These are phyloP conservation scores for Lagocephalus sceleratus DNA, from an alignment of 2,797 vertebrate genomes.

Conservation along the genomic window DNA sequence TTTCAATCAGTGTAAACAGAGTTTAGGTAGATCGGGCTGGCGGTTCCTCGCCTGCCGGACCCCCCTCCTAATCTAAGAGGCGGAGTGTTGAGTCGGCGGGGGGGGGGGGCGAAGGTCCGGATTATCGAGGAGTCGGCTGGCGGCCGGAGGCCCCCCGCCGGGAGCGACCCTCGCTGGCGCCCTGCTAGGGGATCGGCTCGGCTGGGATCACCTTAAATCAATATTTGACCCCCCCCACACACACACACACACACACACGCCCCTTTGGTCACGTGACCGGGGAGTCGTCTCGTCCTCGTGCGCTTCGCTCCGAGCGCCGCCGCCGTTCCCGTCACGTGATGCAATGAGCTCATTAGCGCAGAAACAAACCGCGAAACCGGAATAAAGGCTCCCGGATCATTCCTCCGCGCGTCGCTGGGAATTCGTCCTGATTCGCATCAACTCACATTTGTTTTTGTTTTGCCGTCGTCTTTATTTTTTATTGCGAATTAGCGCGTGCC, in stretches of 20 bases:
- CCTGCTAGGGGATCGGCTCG: slow-evolving; percentile 41
- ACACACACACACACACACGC: no score
- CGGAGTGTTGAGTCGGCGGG: slow-evolving; percentile 64
- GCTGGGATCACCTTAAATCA: slow-evolving; percentile 44
- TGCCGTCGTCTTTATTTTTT: slow-evolving; percentile 80
- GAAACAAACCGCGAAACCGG: slow-evolving; percentile 74
- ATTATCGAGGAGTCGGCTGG: slow-evolving; percentile 61
- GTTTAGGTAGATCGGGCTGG: slow-evolving; percentile 55
- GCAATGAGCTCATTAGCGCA: slow-evolving; percentile 67
- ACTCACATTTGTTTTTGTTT: slow-evolving; percentile 81
- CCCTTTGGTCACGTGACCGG: slow-evolving; percentile 36
- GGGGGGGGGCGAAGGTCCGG: slow-evolving; percentile 42
- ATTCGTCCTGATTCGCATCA: slow-evolving; percentile 78
- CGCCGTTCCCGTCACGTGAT: slow-evolving; percentile 68
- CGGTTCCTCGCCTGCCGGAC: slow-evolving; percentile 49
- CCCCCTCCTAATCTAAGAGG: slow-evolving; percentile 69
- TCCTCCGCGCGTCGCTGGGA: slow-evolving; percentile 66
- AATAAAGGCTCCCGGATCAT: slow-evolving; percentile 78
- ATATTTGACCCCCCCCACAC: no score
- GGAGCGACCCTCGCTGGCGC: slow-evolving; percentile 47
- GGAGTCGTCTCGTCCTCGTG: slow-evolving; percentile 66
- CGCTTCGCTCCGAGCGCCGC: no score
- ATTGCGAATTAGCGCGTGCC: slow-evolving; percentile 78
- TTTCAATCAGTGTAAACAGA: slow-evolving; percentile 67
- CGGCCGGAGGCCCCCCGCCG: slow-evolving; percentile 59